Base-by-base conservation (phyloP, 1,140 invertebrate species). In the Drosophila repleta region DNA sequence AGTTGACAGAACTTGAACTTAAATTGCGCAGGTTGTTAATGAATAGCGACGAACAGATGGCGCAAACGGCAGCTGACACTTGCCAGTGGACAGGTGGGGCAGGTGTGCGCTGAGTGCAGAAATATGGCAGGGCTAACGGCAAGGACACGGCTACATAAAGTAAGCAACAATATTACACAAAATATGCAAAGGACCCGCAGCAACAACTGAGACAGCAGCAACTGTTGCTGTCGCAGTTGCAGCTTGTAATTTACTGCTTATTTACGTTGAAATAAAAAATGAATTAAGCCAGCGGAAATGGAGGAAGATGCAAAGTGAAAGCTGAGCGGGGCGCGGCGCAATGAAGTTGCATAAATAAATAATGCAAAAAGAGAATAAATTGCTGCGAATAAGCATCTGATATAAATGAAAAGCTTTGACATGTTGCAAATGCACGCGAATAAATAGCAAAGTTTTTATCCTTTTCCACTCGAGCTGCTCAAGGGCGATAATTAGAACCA, bases 221-320 rank as follows among this genome's bases (percentile, higher is more conserved):
- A 46, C 63, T 61, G 15, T 32, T 51, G 45, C 45, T 71, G 20
- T 48, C 43, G 35, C 68, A 76, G 57, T 29, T 68, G 55, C 70
- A 62, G 52, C 53, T 81, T 76, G 79, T 87, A 87, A 87, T 87
- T 87, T 88, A 88, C 83, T 79, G 76, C 83, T 87, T 87, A 83
- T 79, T 79, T 88, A 79, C 79, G 71, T 88, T 88, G 76, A 69
- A 83, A 79, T 76, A 83, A 88, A 88, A 87, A 87, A 82, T 87
- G 79, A 88, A 88, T 88, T 87, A 87, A 87, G 79, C 65, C 75
- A 79, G 68, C 77, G 74, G 10, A 56, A 57, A 18, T 26, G 39
- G 21, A 43, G 18, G 17, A 37, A 3, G 52, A 6, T 8, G 24
- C 8, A 39, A 24, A 15, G 35, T n/a, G 67, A 81, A 66, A 18